Conservation (phyloP, 64 coral and sea anemone genomes). For the Actinia tenebrosa region DNA sequence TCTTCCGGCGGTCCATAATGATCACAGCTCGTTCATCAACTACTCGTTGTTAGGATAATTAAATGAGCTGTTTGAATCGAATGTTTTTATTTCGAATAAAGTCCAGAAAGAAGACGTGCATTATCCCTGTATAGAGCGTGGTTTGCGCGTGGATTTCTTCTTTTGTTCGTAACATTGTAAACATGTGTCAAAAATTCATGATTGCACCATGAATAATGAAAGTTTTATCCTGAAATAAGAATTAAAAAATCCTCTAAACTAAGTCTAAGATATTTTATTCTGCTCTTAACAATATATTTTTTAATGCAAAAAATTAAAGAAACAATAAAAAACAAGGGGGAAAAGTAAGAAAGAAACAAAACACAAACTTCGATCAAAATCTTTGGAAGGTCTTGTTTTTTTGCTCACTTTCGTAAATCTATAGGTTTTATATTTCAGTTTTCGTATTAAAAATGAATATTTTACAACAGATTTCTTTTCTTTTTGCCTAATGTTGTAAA, state of each 20-base stretch:
- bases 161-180: conserved; percentile 6
- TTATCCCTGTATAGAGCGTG: not conserved
- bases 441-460: not conserved
- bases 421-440: not conserved
- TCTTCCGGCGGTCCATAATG: not conserved
- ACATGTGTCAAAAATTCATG: conserved; percentile 8
- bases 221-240: not conserved
- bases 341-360: no score
- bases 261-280: not conserved
- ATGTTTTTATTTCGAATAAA: not conserved
- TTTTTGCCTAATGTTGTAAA: not conserved
- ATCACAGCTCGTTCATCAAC: not conserved
- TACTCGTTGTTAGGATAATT: not conserved
- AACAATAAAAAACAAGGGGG: no score
- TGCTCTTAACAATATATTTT: not conserved
- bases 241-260: not conserved
- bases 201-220: not conserved
- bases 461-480: not conserved
- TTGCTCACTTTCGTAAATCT: not conserved
- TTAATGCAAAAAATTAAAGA: not conserved
- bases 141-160: not conserved
- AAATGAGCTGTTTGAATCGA: not conserved
- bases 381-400: not conserved
- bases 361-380: not conserved
- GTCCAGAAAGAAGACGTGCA: not conserved